Evolutionary conservation across 2,888 invertebrate genomes (phyloP), one percentile per base, ranked within the genome.

Genomic region (Phalangium opilio): DNA sequence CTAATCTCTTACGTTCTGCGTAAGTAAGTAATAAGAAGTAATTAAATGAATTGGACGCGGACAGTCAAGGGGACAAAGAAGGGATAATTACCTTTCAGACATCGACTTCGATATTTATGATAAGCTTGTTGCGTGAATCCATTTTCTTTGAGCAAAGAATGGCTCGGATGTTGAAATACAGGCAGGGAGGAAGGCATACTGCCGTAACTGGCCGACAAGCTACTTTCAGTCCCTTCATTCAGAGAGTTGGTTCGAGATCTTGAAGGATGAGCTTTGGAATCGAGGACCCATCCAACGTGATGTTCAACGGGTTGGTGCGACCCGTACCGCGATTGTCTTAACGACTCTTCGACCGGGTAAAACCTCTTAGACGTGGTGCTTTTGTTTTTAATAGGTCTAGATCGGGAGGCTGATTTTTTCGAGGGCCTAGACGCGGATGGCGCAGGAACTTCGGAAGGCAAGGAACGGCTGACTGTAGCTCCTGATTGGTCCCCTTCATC

Each of bases 111-210:
- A 70, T 93, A 98, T 66, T 91, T 93, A 69, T 89, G 85, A 71
- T 98, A 98, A 2, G 85, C 90, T 66, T 89, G 89, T 69, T 95
- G 96, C 5, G 93, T 91, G 72, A 96, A 98, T 64, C 90, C 89
- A 68, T 95, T 93, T 67, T 95, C 91, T 55, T 89, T 79, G 39
- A 98, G 77, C 57, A 98, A 71, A 8, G 87, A 78, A 68, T 95
- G 91, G 61, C 90, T 90, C 33, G 95, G 95, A 73, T 96, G 96
- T 65, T 93, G 90, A 76, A 91, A 91, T 42, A 78, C 74, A 27
- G 90, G 89, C 67, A 91, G 72, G 50, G 84, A 78, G 64, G 81
- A 81, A 1, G 89, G 86, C 49, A 79, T 78, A 11, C 85, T 83
- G 50, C 85, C 83, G 60, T 76, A 79, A 45, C 81, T 81, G 32